Evolutionary conservation across 2,113 vertebrate species (phyloP).

Genomic region (Ictalurus furcatus): DNA sequence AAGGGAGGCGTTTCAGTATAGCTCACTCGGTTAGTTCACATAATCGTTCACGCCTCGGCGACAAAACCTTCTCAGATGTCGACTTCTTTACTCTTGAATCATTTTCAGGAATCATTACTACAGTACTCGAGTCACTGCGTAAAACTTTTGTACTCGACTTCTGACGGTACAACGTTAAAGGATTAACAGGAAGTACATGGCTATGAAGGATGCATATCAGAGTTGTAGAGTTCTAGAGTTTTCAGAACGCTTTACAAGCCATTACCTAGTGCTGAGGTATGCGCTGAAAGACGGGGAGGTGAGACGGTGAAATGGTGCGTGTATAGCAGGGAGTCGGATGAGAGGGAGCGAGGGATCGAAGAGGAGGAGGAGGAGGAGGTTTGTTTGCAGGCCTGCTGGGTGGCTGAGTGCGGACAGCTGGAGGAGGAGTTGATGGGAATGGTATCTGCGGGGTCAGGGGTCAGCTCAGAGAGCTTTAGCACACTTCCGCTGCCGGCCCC

Average conservation of each 20-base stretch:
- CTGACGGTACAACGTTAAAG: neutral
- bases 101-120: neutral
- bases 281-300: conserved; percentile 16
- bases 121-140: neutral
- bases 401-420: conserved; percentile 57
- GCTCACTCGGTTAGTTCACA: neutral
- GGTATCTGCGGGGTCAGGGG: conserved; percentile 69
- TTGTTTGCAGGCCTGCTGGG: conserved; percentile 47
- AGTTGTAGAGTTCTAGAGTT: neutral
- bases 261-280: conserved; percentile 21
- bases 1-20: neutral
- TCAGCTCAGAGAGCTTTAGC: conserved; percentile 69
- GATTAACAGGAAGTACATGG: neutral
- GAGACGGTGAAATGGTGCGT: conserved; percentile 21
- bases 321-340: conserved; percentile 29
- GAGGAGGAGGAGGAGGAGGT: conserved; percentile 54
- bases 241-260: neutral
- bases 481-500: conserved; percentile 73
- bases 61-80: neutral
- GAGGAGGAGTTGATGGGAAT: conserved; percentile 72
- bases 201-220: neutral
- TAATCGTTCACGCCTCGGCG: neutral
- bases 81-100: neutral
- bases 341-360: conserved; percentile 41
- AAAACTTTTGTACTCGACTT: neutral